Conservation (phyloP, 2,113 vertebrate genomes). For the Xerus inauris region DNA sequence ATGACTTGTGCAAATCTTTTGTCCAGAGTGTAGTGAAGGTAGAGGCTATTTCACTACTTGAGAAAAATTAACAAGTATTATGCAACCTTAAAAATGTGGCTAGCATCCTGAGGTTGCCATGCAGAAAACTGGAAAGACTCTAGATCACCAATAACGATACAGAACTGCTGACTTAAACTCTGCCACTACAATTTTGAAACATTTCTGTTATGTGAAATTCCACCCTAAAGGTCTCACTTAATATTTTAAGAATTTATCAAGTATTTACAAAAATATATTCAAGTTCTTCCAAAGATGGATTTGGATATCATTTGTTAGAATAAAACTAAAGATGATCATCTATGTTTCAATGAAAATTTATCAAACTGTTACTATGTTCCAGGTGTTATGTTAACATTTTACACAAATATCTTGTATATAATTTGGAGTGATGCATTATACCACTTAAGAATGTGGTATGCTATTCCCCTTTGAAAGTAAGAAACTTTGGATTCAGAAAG, state of each 20-base stretch:
- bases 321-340: not conserved
- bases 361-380: not conserved
- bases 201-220: not conserved
- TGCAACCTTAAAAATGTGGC: not conserved
- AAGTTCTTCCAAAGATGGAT: not conserved
- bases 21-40: not conserved
- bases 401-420: not conserved
- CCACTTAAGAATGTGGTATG: not conserved
- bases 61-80: not conserved
- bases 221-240: not conserved
- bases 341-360: not conserved
- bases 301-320: not conserved
- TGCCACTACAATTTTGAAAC: not conserved
- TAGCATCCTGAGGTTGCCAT: not conserved
- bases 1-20: not conserved
- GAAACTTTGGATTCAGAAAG: not conserved
- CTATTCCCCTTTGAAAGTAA: not conserved
- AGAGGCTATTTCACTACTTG: conserved; percentile 1
- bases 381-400: not conserved
- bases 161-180: not conserved
- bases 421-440: not conserved
- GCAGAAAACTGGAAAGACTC: not conserved
- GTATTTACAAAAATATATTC: not conserved
- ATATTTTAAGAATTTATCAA: not conserved
- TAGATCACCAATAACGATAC: not conserved